Evolutionary conservation across 2,797 vertebrate genomes (phyloP).

Genomic region (Antrozous pallidus): DNA sequence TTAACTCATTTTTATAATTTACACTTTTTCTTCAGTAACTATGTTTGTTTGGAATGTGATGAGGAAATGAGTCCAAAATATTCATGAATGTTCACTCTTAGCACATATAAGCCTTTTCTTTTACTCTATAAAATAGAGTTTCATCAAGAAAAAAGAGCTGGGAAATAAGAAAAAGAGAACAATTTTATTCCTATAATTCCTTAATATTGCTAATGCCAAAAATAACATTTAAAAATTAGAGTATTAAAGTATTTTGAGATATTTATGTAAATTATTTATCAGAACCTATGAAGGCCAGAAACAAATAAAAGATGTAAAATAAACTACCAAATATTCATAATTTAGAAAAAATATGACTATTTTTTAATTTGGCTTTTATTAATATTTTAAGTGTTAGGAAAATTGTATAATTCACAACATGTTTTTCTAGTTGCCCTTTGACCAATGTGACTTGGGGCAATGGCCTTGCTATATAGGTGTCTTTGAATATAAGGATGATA

Average conservation of each 20-base stretch:
- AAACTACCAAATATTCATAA: not conserved
- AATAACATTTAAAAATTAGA: not conserved
- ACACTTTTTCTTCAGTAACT: not conserved
- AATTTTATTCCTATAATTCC: not conserved
- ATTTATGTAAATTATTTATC: not conserved
- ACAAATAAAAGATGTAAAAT: not conserved
- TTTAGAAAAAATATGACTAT: not conserved
- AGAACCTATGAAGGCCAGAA: not conserved
- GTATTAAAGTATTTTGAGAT: not conserved
- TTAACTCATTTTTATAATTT: not conserved
- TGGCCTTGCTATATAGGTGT: not conserved
- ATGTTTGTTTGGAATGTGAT: not conserved
- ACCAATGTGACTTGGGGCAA: not conserved
- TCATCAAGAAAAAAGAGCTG: not conserved
- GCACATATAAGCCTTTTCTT: not conserved
- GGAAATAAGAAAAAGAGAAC: not conserved
- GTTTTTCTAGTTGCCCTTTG: constrained; percentile 25
- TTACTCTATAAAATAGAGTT: not conserved
- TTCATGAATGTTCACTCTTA: not conserved
- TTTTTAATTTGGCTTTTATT: not conserved
- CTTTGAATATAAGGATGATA: not conserved
- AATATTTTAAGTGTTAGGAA: not conserved
- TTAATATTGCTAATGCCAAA: not conserved
- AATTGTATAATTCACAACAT: not conserved
- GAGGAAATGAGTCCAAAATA: not conserved